Evolutionary conservation across 2,797 vertebrate genomes (phyloP).

Genomic region (Monodelphis domestica): DNA sequence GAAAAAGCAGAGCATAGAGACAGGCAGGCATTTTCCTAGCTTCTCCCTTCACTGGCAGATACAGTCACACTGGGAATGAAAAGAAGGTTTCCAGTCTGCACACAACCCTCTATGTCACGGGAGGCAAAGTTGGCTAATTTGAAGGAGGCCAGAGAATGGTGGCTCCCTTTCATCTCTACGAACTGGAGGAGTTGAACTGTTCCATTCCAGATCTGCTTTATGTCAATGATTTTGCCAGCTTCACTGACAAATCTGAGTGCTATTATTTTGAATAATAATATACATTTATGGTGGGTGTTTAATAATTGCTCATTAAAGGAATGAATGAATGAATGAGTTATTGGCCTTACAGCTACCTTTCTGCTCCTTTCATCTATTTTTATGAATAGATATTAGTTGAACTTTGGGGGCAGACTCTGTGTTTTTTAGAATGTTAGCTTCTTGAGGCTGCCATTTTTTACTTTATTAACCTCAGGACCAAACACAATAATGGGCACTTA

Average conservation of each 20-base stretch:
- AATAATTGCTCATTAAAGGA: not conserved
- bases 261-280: not conserved
- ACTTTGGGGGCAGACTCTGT: not conserved
- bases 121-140: not conserved
- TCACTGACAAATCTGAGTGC: not conserved
- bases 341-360: not conserved
- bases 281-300: not conserved
- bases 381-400: not conserved
- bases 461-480: not conserved
- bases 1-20: not conserved
- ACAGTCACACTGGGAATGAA: not conserved
- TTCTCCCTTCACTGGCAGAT: not conserved
- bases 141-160: not conserved
- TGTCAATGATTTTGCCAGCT: not conserved
- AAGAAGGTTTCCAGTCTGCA: not conserved
- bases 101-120: not conserved
- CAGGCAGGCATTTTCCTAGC: too few species aligned
- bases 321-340: not conserved
- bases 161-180: not conserved
- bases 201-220: not conserved
- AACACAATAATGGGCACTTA: not conserved
- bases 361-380: not conserved
- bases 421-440: not conserved
- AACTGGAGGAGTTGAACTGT: not conserved
- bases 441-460: too few species aligned